Base-by-base conservation (phyloP, 1,140 invertebrate species). In the Scylla paramamosain region DNA sequence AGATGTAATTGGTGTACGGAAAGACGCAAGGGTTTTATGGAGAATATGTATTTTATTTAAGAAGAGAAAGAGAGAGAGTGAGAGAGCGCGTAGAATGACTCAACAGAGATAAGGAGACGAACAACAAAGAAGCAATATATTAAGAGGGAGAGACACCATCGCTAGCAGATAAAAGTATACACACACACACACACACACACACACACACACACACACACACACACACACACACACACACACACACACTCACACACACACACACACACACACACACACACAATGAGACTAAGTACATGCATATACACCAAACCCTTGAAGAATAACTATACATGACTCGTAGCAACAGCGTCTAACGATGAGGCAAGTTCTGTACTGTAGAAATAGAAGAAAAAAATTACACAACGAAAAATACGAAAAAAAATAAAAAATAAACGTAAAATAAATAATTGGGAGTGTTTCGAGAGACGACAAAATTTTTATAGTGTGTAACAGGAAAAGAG, bases 141-240 rank as follows among this genome's bases (percentile, higher is more conserved):
- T n/a, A 45, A 14, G 39, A 89, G 39, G 46, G 39, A 89, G 39
- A 39, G 39, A 89, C 87, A 89, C 87, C 39, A 45, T 46, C 87
- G 46, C 87, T n/a, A 45, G 46, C 87, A 89, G 25, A 89, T 48
- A 89, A 45, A 89, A 45, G 46, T 28, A 89, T 29, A 89, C 87
- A 89, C 39, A 89, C 87, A 89, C 87, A 89, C 4, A 39, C 87
- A 89, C 87, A 89, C 39, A 89, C 87, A 89, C 87, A 89, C 87
- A 39, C 39, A 89, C 87, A 89, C 87, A 89, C 87, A 89, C 87
- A 89, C 87, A 89, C 87, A 89, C 87, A 89, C 87, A 89, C 87
- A 89, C 87, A 89, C 32, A 46, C 87, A 89, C 87, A 20, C 39
- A 89, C 87, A 8, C 87, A 89, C 39, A 39, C 87, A 39, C 87